Base-by-base conservation (phyloP, 2,113 vertebrate species). In the Malurus cyaneus region DNA sequence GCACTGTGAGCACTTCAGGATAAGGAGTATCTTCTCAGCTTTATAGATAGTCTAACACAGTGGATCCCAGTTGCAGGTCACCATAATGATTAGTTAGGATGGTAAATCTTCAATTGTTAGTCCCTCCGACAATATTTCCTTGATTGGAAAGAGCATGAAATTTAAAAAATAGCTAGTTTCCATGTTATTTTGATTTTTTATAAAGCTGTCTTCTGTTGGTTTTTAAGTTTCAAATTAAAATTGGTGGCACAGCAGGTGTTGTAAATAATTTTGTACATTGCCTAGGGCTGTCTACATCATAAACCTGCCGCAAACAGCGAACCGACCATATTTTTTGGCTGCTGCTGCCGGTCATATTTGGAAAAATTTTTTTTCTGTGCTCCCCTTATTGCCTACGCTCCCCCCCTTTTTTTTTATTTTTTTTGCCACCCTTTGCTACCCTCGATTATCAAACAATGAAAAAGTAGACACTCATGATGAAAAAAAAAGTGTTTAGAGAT, bases 401-500 rank as follows among this genome's bases (percentile, higher is more conserved):
- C n/a, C n/a, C n/a, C n/a, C n/a, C n/a, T n/a, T n/a, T n/a, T n/a
- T n/a, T n/a, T n/a, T n/a, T n/a, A n/a, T n/a, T n/a, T n/a, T n/a
- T n/a, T n/a, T n/a, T n/a, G n/a, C n/a, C n/a, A n/a, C n/a, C n/a
- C n/a, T n/a, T n/a, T n/a, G n/a, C n/a, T n/a, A n/a, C n/a, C n/a
- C n/a, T n/a, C n/a, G 57, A 76, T 80, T 93, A 78, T 92, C 24
- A 39, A 66, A 82, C 93, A 54, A 92, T 88, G 78, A 88, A 94
- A 95, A 92, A n/a, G n/a, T 62, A 91, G 73, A 78, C 60, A 84
- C 34, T 88, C 74, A 93, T n/a, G n/a, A n/a, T n/a, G n/a, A 90
- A 93, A 85, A 36, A 81, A 57, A 87, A 77, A 80, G 62, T 85
- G 32, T 62, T 89, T 93, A 81, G 83, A 82, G 64, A 94, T 67